A percentile compares a stretch with the other conserved stretches of the same genome.
phyloP scores from a whole-genome alignment of 2,888 invertebrate genomes.

The Conomelus anceps region DNA sequence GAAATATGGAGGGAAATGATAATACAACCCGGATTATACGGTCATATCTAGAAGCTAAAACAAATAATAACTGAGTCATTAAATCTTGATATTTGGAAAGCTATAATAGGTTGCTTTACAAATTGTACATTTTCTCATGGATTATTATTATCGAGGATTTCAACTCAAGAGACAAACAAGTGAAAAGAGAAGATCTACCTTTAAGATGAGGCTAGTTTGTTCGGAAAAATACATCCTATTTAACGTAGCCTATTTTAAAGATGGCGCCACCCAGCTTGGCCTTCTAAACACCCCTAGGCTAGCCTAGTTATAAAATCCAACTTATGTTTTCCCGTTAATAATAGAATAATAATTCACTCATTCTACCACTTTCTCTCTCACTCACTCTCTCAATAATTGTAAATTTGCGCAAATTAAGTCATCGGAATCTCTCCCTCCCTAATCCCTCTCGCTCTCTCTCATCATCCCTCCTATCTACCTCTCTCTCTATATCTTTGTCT shows the following conservation, averaged over 20 bases:
- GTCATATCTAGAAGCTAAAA: too few species aligned
- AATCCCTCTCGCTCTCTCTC: neutral
- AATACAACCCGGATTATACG: too few species aligned
- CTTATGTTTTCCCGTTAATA: neutral
- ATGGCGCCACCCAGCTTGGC: neutral
- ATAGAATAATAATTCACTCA: neutral
- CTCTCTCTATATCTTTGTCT: too few species aligned
- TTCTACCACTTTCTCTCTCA: neutral
- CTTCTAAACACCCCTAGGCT: neutral
- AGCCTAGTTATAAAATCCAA: neutral
- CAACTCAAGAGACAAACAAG: neutral
- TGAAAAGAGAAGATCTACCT: neutral
- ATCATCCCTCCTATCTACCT: too few species aligned
- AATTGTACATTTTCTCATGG: neutral
- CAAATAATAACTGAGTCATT: neutral
- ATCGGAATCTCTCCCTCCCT: neutral
- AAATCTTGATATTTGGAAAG: neutral
- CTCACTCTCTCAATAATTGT: too few species aligned
- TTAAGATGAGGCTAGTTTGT: neutral
- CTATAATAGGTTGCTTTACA: neutral
- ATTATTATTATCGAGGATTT: neutral
- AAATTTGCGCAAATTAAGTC: too few species aligned
- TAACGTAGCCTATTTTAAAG: neutral
- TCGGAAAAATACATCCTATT: neutral
- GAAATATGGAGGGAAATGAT: too few species aligned